Percentiles rank a stretch among this genome's conserved stretches.
Conservation (phyloP, 2,797 vertebrate species). For the Catostomus latipinnis region DNA sequence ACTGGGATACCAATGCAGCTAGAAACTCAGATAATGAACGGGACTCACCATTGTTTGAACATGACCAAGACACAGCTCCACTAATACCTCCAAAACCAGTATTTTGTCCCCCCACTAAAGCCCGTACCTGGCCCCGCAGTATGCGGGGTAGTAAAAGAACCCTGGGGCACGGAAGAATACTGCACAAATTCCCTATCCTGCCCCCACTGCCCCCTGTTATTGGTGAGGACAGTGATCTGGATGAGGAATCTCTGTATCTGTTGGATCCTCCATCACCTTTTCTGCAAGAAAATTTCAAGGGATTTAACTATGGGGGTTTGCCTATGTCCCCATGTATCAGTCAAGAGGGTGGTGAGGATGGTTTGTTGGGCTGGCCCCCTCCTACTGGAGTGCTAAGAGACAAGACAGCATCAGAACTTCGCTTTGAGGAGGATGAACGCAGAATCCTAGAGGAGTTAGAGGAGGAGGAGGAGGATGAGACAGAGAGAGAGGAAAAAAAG, state of each 20-base stretch:
- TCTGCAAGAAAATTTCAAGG: slow-evolving; percentile 72
- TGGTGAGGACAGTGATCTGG: slow-evolving; percentile 74
- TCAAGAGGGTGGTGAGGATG: slow-evolving; percentile 87
- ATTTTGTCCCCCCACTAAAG: slow-evolving; percentile 82
- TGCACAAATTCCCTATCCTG: slow-evolving; percentile 76
- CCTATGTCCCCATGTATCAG: slow-evolving; percentile 93
- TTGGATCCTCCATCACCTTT: slow-evolving; percentile 82
- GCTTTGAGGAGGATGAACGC: slow-evolving; percentile 93
- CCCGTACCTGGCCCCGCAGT: slow-evolving; percentile 83
- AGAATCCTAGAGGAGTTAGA: slow-evolving; percentile 84
- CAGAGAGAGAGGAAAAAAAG: slow-evolving; percentile 51
- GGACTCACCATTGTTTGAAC: slow-evolving; percentile 78
- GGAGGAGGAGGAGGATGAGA: slow-evolving; percentile 74
- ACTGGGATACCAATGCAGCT: slow-evolving; percentile 50
- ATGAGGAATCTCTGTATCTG: slow-evolving; percentile 81
- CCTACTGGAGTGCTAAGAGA: slow-evolving; percentile 77
- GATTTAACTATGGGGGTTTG: slow-evolving; percentile 73
- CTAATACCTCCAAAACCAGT: slow-evolving; percentile 80
- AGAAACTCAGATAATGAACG: slow-evolving; percentile 78
- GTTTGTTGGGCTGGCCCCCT: slow-evolving; percentile 74
- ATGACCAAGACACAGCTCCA: slow-evolving; percentile 77
- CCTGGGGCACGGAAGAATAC: slow-evolving; percentile 65
- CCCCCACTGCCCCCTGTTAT: slow-evolving; percentile 78
- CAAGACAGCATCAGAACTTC: slow-evolving; percentile 92
- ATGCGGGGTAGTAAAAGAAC: slow-evolving; percentile 72